These are phyloP conservation scores for Mionectes olivaceus DNA, from an alignment of 2,797 vertebrate genomes.

Conservation along the genomic window DNA sequence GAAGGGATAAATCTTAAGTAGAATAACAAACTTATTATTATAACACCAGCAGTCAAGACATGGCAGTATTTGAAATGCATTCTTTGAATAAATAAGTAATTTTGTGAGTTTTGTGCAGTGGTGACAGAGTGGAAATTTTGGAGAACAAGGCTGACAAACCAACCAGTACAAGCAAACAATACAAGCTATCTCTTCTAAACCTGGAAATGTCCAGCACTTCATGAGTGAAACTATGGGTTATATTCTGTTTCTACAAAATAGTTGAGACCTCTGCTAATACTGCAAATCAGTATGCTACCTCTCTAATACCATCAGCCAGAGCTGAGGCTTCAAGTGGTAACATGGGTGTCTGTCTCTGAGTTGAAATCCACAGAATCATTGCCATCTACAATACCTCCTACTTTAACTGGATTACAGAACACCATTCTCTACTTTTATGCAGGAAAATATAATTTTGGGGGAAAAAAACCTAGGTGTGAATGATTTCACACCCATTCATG, in stretches of 20 bases:
- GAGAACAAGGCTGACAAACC: not conserved
- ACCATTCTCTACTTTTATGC: not conserved
- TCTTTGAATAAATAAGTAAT: not conserved
- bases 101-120: not conserved
- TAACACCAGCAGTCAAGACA: not conserved
- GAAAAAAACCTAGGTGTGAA: not conserved
- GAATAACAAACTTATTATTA: not conserved
- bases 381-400: not conserved
- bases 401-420: not conserved
- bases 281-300: not conserved
- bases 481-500: not conserved
- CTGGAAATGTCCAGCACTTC: not conserved
- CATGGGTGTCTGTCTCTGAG: accelerated
- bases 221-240: not conserved
- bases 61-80: not conserved
- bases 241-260: not conserved
- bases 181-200: not conserved
- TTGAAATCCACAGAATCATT: accelerated
- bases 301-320: not conserved
- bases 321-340: not conserved
- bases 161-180: not conserved
- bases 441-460: not conserved
- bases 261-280: not conserved
- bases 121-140: not conserved
- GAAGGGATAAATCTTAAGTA: not conserved